Evolutionary conservation across 2,888 invertebrate genomes (phyloP).

Genomic region (Macrosiphum euphorbiae): DNA sequence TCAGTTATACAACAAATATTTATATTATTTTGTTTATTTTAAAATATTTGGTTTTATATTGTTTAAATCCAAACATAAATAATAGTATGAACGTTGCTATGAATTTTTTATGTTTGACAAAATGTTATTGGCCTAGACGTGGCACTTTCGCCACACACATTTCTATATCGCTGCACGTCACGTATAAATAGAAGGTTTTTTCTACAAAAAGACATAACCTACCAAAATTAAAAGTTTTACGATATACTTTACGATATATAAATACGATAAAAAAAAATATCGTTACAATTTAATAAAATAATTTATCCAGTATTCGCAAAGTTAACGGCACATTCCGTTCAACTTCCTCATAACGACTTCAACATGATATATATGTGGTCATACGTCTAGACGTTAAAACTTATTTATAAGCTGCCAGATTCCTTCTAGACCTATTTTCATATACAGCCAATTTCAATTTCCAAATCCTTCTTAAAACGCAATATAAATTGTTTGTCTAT

Average conservation of each 20-base stretch:
- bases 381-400: neutral
- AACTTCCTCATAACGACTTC: neutral
- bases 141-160: neutral
- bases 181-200: neutral
- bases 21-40: neutral
- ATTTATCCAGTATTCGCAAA: neutral
- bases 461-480: neutral
- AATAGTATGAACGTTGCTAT: neutral
- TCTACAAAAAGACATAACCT: neutral
- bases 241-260: neutral
- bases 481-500: neutral
- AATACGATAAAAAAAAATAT: conserved; percentile 5
- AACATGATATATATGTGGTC: neutral
- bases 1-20: neutral
- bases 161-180: neutral
- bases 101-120: conserved; percentile 10
- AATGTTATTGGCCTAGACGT: neutral
- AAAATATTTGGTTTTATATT: neutral
- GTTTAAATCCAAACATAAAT: neutral
- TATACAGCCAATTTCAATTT: neutral
- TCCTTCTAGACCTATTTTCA: neutral
- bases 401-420: neutral
- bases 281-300: neutral
- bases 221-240: conserved; percentile 4
- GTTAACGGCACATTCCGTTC: neutral